Percentiles rank a stretch among this genome's conserved stretches.
Evolutionary conservation across 92 coral and sea anemone genomes (phyloP).

Genomic region (Epizoanthus rinbou): DNA sequence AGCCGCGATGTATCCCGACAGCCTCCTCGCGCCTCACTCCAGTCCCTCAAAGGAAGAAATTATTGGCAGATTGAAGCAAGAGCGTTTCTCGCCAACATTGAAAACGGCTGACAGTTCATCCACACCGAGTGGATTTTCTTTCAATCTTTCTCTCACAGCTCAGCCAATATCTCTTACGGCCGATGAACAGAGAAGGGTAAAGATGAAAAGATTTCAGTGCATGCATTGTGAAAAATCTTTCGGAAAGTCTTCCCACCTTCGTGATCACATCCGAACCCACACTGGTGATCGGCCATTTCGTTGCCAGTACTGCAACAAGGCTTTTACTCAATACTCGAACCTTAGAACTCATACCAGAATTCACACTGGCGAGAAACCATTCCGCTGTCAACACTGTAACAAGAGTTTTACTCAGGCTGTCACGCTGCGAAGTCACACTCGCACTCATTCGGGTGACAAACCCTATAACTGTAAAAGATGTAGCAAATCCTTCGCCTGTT

Average conservation of each 20-base stretch:
- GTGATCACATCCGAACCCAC: slow-evolving; percentile 98
- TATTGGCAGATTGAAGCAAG: slow-evolving; percentile 73
- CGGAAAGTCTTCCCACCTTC: slow-evolving; percentile 98
- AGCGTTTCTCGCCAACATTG: slow-evolving; percentile 72
- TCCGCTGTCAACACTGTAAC: slow-evolving; percentile 90
- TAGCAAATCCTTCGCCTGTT: slow-evolving; percentile 94
- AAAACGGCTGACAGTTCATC: slow-evolving; percentile 51
- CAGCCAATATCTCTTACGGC: slow-evolving; percentile 61
- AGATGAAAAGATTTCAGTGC: slow-evolving; percentile 96
- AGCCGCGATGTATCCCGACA: slow-evolving; percentile 83
- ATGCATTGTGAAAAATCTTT: slow-evolving; percentile 98
- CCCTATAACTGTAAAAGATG: slow-evolving; percentile 93
- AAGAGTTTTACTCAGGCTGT: slow-evolving; percentile 99
- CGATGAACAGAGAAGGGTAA: slow-evolving; percentile 76
- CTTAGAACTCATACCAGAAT: slow-evolving; percentile 97
- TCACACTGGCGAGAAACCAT: slow-evolving; percentile 98
- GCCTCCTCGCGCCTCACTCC: slow-evolving; percentile 68
- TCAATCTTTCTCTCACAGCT: slow-evolving; percentile 73
- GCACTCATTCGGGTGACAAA: slow-evolving; percentile 96
- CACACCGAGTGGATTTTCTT: slow-evolving; percentile 67
- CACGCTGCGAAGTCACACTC: slow-evolving; percentile 96
- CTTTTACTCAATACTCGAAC: slow-evolving; percentile 97
- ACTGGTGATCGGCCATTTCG: slow-evolving; percentile 98
- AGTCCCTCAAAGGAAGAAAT: slow-evolving; percentile 71
- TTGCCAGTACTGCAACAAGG: slow-evolving; percentile 95